These are phyloP conservation scores for Drosophila maculinotata DNA, from an alignment of 2,888 invertebrate genomes.

Conservation along the genomic window DNA sequence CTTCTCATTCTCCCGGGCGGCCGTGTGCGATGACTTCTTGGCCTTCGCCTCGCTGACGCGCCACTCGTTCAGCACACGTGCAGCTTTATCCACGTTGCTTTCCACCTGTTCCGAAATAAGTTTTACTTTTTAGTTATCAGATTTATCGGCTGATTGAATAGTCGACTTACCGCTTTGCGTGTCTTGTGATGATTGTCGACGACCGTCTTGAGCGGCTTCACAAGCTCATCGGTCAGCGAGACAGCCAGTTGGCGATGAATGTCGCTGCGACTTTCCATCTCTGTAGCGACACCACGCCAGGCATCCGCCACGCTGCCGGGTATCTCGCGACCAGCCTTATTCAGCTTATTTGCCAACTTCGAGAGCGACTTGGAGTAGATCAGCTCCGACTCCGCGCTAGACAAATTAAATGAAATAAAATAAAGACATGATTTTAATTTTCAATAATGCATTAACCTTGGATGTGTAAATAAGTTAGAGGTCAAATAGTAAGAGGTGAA, in stretches of 20 bases:
- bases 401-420: not conserved
- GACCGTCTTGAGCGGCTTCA: slow-evolving; percentile 92
- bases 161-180: slow-evolving; percentile 88
- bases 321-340: slow-evolving; percentile 92
- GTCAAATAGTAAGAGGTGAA: no score
- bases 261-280: slow-evolving; percentile 96
- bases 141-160: not conserved
- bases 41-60: slow-evolving; percentile 94
- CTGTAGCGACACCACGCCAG: slow-evolving; percentile 95
- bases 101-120: slow-evolving; percentile 88
- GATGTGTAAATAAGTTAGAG: no score
- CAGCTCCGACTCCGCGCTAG: slow-evolving; percentile 94
- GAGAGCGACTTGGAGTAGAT: slow-evolving; percentile 95
- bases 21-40: slow-evolving; percentile 94
- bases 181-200: slow-evolving; percentile 90
- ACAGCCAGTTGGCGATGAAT: slow-evolving; percentile 93
- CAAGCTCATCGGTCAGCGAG: slow-evolving; percentile 93
- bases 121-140: no score
- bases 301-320: slow-evolving; percentile 93
- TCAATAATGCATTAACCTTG: no score
- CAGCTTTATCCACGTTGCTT: slow-evolving; percentile 93
- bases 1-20: slow-evolving; percentile 96
- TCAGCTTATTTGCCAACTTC: slow-evolving; percentile 93
- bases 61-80: slow-evolving; percentile 93
- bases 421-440: no score